phyloP scores from a whole-genome alignment of 2,888 invertebrate genomes.

The Lithophane semibrunnea region DNA sequence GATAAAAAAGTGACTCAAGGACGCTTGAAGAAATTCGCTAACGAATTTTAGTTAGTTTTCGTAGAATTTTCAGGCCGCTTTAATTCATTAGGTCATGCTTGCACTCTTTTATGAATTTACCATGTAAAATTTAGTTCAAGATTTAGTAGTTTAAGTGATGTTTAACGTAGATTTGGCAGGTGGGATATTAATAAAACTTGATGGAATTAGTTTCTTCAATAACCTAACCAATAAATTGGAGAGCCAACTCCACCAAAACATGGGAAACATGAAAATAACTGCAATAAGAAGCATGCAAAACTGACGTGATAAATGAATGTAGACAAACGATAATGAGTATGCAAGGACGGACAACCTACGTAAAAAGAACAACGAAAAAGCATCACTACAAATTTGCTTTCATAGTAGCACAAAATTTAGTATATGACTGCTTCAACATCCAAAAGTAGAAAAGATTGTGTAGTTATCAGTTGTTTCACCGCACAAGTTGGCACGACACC shows the following conservation, averaged over 20 bases:
- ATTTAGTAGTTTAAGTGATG: not conserved
- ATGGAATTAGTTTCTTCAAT: not conserved
- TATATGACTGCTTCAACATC: constrained; percentile 10
- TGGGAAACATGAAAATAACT: constrained; percentile 1
- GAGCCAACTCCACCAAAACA: not conserved
- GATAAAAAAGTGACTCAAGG: constrained; percentile 69
- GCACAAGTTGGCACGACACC: constrained; percentile 46
- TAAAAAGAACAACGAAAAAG: constrained; percentile 22
- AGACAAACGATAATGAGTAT: constrained; percentile 35
- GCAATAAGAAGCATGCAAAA: constrained; percentile 18
- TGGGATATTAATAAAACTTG: too few species aligned
- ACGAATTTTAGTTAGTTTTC: constrained; percentile 12
- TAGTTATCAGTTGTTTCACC: constrained; percentile 38
- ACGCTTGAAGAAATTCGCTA: constrained; percentile 52
- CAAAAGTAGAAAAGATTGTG: constrained; percentile 31
- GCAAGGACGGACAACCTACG: constrained; percentile 26
- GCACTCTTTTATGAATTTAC: not conserved
- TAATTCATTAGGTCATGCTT: constrained; percentile 12
- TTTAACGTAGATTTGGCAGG: not conserved
- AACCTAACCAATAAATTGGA: not conserved
- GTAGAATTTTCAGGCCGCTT: constrained; percentile 11
- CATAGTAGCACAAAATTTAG: constrained; percentile 22
- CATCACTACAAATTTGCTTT: not conserved
- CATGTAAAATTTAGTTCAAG: constrained; percentile 3
- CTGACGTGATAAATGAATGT: constrained; percentile 24